Percentiles rank a stretch among this genome's conserved stretches.
Evolutionary conservation across 2,888 invertebrate species (phyloP).

Genomic region (Mechanitis mazaeus): DNA sequence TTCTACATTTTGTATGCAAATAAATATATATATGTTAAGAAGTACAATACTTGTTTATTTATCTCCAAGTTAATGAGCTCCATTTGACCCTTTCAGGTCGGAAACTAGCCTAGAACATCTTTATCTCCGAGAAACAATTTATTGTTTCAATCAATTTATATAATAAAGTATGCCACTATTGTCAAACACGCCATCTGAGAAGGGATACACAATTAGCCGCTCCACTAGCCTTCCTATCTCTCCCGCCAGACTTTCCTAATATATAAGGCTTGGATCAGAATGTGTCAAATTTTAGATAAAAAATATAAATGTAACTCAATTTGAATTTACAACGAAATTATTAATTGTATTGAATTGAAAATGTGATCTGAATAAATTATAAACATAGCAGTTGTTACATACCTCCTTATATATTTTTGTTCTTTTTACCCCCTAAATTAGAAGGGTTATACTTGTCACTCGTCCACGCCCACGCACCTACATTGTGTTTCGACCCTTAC

Average conservation of each 20-base stretch:
- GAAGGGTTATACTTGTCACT: neutral
- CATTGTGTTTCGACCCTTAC: slow-evolving; percentile 20
- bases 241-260: slow-evolving; percentile 60
- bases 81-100: too few relatives aligned
- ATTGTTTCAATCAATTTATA: slow-evolving; percentile 6
- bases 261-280: slow-evolving; percentile 28
- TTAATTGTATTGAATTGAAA: too few relatives aligned
- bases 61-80: too few relatives aligned
- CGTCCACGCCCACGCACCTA: neutral
- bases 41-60: neutral
- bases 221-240: slow-evolving; percentile 55
- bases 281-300: neutral
- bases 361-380: too few relatives aligned
- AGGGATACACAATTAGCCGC: slow-evolving; percentile 58
- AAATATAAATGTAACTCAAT: neutral
- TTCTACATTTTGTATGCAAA: too few relatives aligned
- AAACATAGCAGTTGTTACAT: too few relatives aligned
- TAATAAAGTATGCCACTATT: slow-evolving; percentile 7
- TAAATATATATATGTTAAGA: too few relatives aligned
- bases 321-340: too few relatives aligned
- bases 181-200: slow-evolving; percentile 26
- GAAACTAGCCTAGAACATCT: too few relatives aligned
- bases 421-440: neutral
- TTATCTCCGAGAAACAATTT: neutral
- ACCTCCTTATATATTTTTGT: neutral